Evolutionary conservation across 2,113 vertebrate genomes (phyloP).

Genomic region (Daphoenositta chrysoptera): DNA sequence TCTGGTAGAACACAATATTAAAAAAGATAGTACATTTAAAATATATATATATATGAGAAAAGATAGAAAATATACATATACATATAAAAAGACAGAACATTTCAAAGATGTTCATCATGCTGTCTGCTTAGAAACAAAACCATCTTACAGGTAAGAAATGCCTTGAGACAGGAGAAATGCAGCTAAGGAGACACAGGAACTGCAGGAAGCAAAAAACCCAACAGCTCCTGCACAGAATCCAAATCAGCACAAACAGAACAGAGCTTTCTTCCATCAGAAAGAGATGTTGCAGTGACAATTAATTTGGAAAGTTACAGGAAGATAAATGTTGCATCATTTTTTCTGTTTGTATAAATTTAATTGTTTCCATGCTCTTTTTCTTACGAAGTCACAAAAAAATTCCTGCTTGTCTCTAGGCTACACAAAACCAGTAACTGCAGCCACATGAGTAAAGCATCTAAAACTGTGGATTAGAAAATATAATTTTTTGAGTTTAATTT

Average conservation of each 20-base stretch:
- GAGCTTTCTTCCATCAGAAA: background rate
- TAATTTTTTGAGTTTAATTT: rapidly evolving
- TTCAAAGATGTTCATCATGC: background rate
- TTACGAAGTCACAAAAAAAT: background rate
- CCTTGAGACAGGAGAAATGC: background rate
- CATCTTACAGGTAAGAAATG: background rate
- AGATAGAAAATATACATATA: no score
- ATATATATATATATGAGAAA: no score
- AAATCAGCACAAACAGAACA: rapidly evolving
- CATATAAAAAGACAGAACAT: background rate
- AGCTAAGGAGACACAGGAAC: background rate
- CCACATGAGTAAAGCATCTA: background rate
- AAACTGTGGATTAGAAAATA: background rate
- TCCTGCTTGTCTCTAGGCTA: background rate
- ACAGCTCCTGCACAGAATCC: background rate
- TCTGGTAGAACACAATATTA: background rate
- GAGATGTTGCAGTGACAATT: background rate
- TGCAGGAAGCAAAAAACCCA: background rate
- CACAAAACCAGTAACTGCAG: background rate
- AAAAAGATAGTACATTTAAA: background rate
- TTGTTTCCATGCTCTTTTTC: background rate
- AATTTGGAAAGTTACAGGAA: background rate
- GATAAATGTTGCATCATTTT: background rate
- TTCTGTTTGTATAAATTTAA: background rate
- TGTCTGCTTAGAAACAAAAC: background rate